These are phyloP conservation scores for Drosophila punjabiensis DNA, from an alignment of 1,140 invertebrate species.

Conservation along the genomic window DNA sequence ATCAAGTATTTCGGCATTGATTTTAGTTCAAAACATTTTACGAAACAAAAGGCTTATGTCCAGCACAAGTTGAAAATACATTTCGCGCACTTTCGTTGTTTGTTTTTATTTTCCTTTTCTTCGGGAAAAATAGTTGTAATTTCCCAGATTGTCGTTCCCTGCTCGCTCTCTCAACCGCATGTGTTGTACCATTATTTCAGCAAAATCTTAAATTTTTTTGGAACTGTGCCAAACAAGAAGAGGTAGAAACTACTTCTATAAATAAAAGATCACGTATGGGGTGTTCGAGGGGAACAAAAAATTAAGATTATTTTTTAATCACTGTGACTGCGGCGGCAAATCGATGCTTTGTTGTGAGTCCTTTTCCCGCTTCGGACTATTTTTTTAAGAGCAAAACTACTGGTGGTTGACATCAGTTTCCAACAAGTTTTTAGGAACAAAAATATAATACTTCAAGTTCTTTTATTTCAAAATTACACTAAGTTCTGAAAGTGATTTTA, in stretches of 20 bases:
- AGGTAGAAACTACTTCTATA: conserved; percentile 19
- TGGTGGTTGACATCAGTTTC: background rate
- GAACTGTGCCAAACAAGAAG: conserved; percentile 9
- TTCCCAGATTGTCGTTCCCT: conserved; percentile 16
- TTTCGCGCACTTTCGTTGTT: background rate
- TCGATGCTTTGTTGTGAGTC: background rate
- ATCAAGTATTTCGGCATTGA: background rate
- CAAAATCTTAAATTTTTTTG: conserved; percentile 19
- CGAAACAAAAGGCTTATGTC: background rate
- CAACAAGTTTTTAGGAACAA: background rate
- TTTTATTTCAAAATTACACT: background rate
- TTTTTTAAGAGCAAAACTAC: background rate
- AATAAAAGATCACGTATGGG: conserved; percentile 20
- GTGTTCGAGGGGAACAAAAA: conserved; percentile 2
- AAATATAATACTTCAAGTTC: background rate
- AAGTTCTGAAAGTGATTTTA: background rate
- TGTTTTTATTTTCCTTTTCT: conserved; percentile 1
- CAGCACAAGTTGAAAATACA: background rate
- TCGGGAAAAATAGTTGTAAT: conserved; percentile 16
- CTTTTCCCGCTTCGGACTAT: background rate
- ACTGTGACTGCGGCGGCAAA: conserved; percentile 6
- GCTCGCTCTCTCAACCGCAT: conserved; percentile 3
- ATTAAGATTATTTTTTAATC: conserved; percentile 11
- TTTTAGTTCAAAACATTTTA: background rate
- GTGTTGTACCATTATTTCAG: conserved; percentile 18